Percentiles rank a stretch among this genome's conserved stretches.
Conservation (phyloP, 2,113 vertebrate genomes). For the Tragelaphus imberbis region DNA sequence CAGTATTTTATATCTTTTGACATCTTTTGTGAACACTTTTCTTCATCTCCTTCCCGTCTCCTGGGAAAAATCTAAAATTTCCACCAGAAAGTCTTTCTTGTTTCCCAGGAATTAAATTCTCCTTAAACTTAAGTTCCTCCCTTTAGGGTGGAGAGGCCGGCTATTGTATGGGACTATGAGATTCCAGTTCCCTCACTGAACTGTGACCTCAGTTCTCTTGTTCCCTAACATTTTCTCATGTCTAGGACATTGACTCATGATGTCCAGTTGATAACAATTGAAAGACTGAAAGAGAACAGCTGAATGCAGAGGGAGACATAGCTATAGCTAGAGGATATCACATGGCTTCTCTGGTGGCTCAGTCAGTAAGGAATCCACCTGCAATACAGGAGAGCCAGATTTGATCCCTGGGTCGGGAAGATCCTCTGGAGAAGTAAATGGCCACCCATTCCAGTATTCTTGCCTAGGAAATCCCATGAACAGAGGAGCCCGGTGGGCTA, state of each 20-base stretch:
- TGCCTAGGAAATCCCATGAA: neutral
- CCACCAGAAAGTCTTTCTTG: neutral
- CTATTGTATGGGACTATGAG: neutral
- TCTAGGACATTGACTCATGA: neutral
- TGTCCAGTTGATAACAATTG: neutral
- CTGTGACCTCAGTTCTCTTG: neutral
- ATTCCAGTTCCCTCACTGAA: neutral
- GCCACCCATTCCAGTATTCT: neutral
- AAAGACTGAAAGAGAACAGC: neutral
- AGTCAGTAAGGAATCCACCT: neutral
- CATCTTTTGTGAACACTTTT: neutral
- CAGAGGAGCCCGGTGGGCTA: neutral
- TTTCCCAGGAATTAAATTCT: neutral
- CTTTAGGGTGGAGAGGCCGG: neutral
- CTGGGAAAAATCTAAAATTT: neutral
- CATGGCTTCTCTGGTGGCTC: neutral
- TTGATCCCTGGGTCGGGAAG: neutral
- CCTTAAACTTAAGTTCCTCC: neutral
- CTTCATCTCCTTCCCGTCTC: neutral
- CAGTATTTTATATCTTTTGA: neutral
- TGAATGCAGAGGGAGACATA: neutral
- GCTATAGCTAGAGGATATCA: neutral
- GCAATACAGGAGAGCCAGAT: neutral
- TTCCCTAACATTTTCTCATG: neutral
- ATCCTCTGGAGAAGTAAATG: neutral